A percentile compares a stretch with the other conserved stretches of the same genome.
Evolutionary conservation across 2,888 invertebrate species (phyloP).

Genomic region (Drosophila anomelani): DNA sequence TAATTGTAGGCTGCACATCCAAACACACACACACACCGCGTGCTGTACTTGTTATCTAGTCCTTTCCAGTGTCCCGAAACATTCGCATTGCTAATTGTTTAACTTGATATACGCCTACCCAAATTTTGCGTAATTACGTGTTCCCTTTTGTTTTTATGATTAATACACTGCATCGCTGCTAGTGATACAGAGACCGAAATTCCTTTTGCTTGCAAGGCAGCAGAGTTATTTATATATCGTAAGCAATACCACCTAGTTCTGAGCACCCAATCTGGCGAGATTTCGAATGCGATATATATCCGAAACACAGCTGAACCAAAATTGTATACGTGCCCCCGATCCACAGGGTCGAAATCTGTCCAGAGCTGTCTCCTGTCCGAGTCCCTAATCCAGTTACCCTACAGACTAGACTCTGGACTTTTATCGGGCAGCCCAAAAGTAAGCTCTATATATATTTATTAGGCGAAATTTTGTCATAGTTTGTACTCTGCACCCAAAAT

Average conservation of each 20-base stretch:
- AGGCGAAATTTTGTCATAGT: constrained; percentile 37
- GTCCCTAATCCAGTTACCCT: constrained; percentile 14
- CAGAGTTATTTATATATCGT: constrained; percentile 49
- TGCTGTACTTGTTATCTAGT: constrained; percentile 52
- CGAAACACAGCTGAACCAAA: constrained; percentile 37
- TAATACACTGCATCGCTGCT: constrained; percentile 1
- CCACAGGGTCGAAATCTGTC: constrained; percentile 6
- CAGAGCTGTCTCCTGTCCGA: constrained; percentile 10
- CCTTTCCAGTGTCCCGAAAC: constrained; percentile 44
- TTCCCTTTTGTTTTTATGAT: constrained; percentile 13
- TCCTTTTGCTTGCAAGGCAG: constrained; percentile 55
- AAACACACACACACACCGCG: constrained; percentile 14
- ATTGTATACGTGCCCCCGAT: constrained; percentile 39
- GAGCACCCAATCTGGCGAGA: constrained; percentile 20
- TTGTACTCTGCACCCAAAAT: constrained; percentile 40
- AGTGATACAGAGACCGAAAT: constrained; percentile 22
- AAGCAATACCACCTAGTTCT: constrained; percentile 52
- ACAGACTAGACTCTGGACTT: constrained; percentile 14
- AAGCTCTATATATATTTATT: constrained; percentile 30
- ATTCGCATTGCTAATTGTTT: constrained; percentile 24
- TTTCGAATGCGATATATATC: background rate
- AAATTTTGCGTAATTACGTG: background rate
- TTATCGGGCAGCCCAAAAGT: constrained; percentile 18
- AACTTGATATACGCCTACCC: constrained; percentile 3
- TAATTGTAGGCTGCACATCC: constrained; percentile 37